Conservation (phyloP, 2,888 invertebrate species). For the Trachelus tabidus region DNA sequence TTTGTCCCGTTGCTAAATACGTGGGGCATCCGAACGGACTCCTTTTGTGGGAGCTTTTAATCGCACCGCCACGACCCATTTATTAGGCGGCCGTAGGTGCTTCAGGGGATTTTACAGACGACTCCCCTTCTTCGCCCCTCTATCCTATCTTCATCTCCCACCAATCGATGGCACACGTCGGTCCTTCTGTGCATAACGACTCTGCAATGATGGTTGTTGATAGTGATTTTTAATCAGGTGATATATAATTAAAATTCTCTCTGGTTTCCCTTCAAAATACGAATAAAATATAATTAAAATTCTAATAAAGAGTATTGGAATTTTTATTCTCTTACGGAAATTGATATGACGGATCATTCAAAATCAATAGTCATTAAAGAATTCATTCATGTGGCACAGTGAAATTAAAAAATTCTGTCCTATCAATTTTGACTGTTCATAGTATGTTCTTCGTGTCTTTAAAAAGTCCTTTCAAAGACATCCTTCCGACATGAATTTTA, state of each 20-base stretch:
- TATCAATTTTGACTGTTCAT: neutral
- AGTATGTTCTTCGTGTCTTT: neutral
- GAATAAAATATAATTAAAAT: neutral
- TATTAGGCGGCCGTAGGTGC: neutral
- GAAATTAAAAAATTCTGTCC: neutral
- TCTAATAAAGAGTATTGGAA: neutral
- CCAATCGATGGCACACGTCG: neutral
- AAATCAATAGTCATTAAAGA: neutral
- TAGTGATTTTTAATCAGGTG: neutral
- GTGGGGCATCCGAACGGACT: neutral
- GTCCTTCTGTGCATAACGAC: neutral
- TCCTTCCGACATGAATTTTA: neutral
- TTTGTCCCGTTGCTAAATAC: neutral
- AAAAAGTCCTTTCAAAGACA: neutral
- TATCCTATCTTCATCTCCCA: neutral
- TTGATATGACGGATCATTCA: neutral
- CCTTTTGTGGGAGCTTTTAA: neutral
- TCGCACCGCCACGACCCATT: conserved; percentile 1
- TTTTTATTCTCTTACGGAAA: too few species aligned
- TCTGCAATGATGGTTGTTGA: neutral
- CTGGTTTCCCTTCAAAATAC: too few species aligned
- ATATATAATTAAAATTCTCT: neutral
- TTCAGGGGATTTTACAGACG: neutral
- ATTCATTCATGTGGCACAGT: neutral
- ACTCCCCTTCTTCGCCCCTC: neutral